Evolutionary conservation across 35 echinoderm and acorn worm genomes (phyloP).

Genomic region (Amphiura filiformis): DNA sequence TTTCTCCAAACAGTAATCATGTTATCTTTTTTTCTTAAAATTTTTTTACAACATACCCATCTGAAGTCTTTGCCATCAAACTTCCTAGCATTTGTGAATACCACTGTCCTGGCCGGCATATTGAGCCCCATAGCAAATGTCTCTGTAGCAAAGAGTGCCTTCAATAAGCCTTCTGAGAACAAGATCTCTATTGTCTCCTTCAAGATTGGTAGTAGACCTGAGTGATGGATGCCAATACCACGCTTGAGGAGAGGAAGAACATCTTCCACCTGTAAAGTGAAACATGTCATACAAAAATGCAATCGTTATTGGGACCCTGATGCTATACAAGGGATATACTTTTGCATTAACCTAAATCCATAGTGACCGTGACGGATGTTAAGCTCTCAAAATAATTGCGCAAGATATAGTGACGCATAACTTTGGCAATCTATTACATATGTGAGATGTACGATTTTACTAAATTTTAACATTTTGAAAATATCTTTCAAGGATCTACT

Average conservation of each 20-base stretch:
- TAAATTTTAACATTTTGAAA: no score
- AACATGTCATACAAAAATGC: background rate
- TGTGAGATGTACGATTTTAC: no score
- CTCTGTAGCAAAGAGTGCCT: constrained; percentile 95
- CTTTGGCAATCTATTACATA: no score
- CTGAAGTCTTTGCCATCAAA: constrained; percentile 99
- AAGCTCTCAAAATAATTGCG: no score
- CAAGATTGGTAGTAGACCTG: constrained; percentile 83
- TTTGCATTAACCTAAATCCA: no score
- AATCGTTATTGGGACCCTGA: no score
- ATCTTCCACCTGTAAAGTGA: constrained; percentile 89
- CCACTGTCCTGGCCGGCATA: constrained; percentile 99
- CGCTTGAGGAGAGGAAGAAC: constrained; percentile 88
- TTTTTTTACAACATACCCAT: constrained; percentile 61
- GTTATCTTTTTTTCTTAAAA: no score
- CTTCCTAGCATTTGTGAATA: constrained; percentile 97
- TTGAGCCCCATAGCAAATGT: constrained; percentile 99
- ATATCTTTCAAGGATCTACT: no score
- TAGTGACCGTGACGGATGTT: no score
- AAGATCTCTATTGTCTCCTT: constrained; percentile 98
- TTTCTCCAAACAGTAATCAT: no score
- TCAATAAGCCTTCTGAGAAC: constrained; percentile 90
- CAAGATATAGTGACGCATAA: no score
- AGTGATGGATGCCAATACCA: constrained; percentile 98
- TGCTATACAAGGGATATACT: no score